phyloP scores from a whole-genome alignment of 2,797 vertebrate genomes.

The Amblyraja radiata region DNA sequence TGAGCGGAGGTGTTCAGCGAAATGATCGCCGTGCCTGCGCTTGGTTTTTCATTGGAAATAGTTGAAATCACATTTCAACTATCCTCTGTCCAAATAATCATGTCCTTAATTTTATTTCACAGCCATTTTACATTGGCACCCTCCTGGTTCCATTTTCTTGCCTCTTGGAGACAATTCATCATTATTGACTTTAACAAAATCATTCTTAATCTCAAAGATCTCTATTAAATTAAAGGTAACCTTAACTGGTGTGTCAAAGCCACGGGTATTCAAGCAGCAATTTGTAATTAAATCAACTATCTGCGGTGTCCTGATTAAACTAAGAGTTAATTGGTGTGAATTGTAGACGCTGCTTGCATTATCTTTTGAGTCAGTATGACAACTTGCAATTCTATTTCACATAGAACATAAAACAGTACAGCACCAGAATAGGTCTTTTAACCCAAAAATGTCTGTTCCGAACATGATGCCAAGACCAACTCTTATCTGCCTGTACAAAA shows the following conservation, averaged over 20 bases:
- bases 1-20: too few relatives aligned
- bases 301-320: neutral
- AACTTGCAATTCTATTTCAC: too few relatives aligned
- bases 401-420: too few relatives aligned
- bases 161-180: neutral
- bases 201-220: neutral
- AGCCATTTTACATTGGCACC: neutral
- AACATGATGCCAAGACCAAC: too few relatives aligned
- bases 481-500: too few relatives aligned
- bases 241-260: neutral
- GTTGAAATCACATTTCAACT: neutral
- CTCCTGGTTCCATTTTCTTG: neutral
- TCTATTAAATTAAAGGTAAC: neutral
- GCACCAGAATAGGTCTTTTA: too few relatives aligned
- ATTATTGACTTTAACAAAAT: neutral
- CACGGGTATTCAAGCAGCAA: neutral
- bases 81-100: neutral
- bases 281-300: neutral
- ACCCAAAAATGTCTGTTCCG: too few relatives aligned
- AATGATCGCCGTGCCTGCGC: too few relatives aligned
- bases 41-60: too few relatives aligned
- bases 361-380: neutral
- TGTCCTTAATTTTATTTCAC: neutral
- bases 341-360: neutral
- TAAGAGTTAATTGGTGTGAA: neutral